Evolutionary conservation across 2,113 vertebrate genomes (phyloP).

Genomic region (Tinamus guttatus): DNA sequence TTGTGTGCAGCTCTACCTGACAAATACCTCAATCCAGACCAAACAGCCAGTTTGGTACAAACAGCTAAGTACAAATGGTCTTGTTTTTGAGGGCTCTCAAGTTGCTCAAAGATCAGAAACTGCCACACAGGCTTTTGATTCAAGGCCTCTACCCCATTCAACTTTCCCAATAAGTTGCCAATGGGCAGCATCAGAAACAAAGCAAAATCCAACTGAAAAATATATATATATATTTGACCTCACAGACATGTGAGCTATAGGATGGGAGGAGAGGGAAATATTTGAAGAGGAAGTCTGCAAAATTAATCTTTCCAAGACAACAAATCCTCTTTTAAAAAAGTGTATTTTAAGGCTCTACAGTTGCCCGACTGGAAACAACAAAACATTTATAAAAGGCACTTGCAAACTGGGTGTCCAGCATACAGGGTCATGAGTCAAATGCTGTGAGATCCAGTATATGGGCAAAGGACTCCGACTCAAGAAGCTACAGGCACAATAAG

Average conservation of each 20-base stretch:
- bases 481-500: background rate
- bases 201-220: background rate
- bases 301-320: background rate
- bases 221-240: background rate
- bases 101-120: constrained; percentile 16
- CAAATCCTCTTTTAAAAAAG: background rate
- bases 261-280: background rate
- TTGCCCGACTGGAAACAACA: background rate
- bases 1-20: constrained; percentile 23
- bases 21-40: background rate
- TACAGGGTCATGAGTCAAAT: background rate
- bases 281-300: background rate
- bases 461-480: background rate
- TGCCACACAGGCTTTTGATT: constrained; percentile 19
- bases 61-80: background rate
- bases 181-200: background rate
- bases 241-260: background rate
- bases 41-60: background rate
- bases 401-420: background rate
- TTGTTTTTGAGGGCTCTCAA: constrained; percentile 26
- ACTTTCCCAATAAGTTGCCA: background rate
- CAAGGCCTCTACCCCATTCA: background rate
- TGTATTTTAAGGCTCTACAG: background rate
- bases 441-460: background rate
- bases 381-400: background rate